Percentiles rank a stretch among this genome's conserved stretches.
Conservation (phyloP, 2,113 vertebrate species). For the Tupaia tana region DNA sequence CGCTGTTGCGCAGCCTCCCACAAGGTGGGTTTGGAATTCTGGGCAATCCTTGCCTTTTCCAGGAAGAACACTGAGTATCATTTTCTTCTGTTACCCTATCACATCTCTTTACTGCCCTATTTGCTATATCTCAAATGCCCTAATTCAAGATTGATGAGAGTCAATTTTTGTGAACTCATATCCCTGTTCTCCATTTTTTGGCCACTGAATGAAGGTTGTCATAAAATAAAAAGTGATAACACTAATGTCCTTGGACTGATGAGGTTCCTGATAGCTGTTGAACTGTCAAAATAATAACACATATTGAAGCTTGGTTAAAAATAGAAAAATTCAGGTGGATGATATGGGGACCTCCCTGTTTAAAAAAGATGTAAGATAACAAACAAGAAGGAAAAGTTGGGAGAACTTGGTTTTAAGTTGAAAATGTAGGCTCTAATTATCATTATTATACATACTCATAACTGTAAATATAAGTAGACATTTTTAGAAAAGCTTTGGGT, state of each 20-base stretch:
- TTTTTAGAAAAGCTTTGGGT: background rate
- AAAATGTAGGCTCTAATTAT: background rate
- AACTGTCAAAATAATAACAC: conserved; percentile 15
- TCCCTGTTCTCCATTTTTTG: too few relatives aligned
- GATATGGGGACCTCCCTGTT: background rate
- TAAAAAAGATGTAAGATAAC: background rate
- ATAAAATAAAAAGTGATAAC: too few relatives aligned
- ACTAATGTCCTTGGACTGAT: background rate
- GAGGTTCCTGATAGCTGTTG: background rate
- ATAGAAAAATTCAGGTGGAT: conserved; percentile 4
- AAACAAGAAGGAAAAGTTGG: background rate
- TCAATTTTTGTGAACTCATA: too few relatives aligned
- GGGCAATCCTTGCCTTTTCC: too few relatives aligned
- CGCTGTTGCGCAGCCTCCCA: too few relatives aligned
- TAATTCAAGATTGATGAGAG: too few relatives aligned
- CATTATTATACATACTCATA: background rate
- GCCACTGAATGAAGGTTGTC: too few relatives aligned
- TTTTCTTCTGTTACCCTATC: too few relatives aligned
- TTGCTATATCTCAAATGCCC: too few relatives aligned
- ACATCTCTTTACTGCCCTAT: too few relatives aligned
- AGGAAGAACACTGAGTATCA: too few relatives aligned
- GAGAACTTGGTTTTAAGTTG: background rate
- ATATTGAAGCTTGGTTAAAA: background rate
- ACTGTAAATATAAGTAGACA: background rate
- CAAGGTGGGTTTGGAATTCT: too few relatives aligned